Conservation (phyloP, 2,888 invertebrate species). For the Eupithecia subumbrata region DNA sequence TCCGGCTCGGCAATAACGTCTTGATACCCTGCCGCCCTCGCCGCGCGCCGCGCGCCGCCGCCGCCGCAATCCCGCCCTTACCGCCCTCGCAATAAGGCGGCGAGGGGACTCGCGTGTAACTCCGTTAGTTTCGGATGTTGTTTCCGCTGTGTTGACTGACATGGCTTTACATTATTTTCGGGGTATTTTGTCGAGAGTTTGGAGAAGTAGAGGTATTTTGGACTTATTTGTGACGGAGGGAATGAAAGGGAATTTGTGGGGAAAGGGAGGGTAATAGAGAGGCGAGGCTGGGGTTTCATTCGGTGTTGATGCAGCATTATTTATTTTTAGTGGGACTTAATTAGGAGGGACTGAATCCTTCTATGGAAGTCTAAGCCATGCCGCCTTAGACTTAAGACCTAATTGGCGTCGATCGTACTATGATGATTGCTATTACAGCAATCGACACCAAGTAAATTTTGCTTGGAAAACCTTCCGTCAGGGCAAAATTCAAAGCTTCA, state of each 20-base stretch:
- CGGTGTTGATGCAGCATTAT: not conserved
- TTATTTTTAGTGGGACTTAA: not conserved
- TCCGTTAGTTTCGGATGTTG: conserved; percentile 34
- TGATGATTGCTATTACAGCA: not conserved
- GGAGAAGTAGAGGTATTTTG: not conserved
- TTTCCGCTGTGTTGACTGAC: conserved; percentile 32
- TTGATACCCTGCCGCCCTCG: conserved; percentile 66
- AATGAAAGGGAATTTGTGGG: not conserved
- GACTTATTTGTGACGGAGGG: conserved; percentile 5
- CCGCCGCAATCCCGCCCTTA: conserved; percentile 49
- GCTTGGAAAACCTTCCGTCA: too few relatives aligned
- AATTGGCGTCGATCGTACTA: too few relatives aligned
- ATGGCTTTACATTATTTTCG: conserved; percentile 30
- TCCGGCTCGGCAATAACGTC: conserved; percentile 76
- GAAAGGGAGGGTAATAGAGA: not conserved
- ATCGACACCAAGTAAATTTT: not conserved
- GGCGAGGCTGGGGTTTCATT: not conserved
- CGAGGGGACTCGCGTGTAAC: conserved; percentile 12
- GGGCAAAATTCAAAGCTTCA: not conserved
- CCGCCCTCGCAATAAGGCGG: not conserved
- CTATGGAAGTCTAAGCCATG: too few relatives aligned
- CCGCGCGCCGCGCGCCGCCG: conserved; percentile 31
- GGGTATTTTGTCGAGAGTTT: conserved; percentile 19
- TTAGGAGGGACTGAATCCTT: not conserved
- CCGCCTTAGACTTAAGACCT: too few relatives aligned